These are phyloP conservation scores for Oncorhynchus keta DNA, from an alignment of 2,113 vertebrate genomes.

Conservation along the genomic window DNA sequence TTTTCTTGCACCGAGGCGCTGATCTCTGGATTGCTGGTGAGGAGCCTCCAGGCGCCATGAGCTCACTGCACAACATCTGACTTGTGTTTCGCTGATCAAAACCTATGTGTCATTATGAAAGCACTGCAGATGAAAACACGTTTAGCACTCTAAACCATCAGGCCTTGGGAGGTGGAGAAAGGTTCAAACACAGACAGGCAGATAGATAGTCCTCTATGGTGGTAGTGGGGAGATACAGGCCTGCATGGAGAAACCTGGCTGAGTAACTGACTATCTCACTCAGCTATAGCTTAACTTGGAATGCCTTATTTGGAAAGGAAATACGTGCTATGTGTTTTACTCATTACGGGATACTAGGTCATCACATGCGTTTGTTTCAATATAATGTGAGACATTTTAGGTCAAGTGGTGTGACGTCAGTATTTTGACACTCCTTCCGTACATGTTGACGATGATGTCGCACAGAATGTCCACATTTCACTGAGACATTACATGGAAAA, in stretches of 20 bases:
- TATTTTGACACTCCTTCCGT: neutral
- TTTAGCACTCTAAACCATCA: slow-evolving; percentile 52
- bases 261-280: slow-evolving; percentile 26
- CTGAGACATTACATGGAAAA: neutral
- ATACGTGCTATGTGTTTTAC: too few species aligned
- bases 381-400: slow-evolving; percentile 19
- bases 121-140: slow-evolving; percentile 59
- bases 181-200: slow-evolving; percentile 20
- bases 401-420: neutral
- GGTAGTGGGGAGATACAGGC: neutral
- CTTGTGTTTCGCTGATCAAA: slow-evolving; percentile 72
- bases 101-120: slow-evolving; percentile 65
- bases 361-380: too few species aligned
- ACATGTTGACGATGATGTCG: too few species aligned
- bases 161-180: slow-evolving; percentile 44
- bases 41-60: slow-evolving; percentile 72
- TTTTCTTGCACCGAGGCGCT: slow-evolving; percentile 63
- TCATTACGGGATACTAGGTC: neutral
- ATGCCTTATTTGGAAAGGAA: too few species aligned
- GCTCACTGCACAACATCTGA: slow-evolving; percentile 72
- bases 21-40: slow-evolving; percentile 70
- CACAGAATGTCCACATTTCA: too few species aligned
- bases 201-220: slow-evolving; percentile 4
- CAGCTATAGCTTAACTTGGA: slow-evolving; percentile 24
- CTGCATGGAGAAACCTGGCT: slow-evolving; percentile 33